Percentiles rank a stretch among this genome's conserved stretches.
phyloP scores from a whole-genome alignment of 2,113 vertebrate species.

The Pavo muticus region DNA sequence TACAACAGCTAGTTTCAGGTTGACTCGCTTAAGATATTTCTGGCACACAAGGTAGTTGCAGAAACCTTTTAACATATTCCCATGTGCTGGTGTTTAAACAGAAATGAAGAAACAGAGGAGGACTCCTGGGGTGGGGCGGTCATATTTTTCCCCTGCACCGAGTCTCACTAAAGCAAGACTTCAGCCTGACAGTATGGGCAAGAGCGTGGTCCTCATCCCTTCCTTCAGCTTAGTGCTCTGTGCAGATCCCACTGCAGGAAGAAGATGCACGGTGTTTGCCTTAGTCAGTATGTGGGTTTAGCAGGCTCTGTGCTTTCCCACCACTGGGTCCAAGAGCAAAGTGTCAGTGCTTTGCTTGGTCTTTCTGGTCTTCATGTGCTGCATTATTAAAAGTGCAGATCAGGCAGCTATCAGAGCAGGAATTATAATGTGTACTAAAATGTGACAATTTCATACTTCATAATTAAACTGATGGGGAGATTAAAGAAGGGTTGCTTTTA shows the following conservation, averaged over 20 bases:
- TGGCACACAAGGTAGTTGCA: constrained; percentile 3
- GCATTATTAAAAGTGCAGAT: constrained; percentile 6
- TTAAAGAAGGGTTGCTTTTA: background rate
- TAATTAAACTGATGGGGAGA: constrained; percentile 22
- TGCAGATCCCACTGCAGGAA: background rate
- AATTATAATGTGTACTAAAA: background rate
- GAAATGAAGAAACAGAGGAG: background rate
- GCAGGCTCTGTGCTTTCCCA: background rate
- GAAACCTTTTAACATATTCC: background rate
- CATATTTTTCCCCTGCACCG: background rate
- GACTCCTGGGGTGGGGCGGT: background rate
- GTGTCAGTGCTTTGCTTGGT: background rate
- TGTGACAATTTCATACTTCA: constrained; percentile 29
- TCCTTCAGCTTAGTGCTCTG: background rate
- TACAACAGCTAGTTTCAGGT: constrained; percentile 22
- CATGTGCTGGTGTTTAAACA: background rate
- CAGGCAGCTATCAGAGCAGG: background rate
- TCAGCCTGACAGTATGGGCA: background rate
- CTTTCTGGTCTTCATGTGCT: background rate
- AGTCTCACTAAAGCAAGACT: background rate
- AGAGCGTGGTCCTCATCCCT: background rate
- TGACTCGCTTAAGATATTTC: constrained; percentile 19
- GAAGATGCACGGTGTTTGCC: background rate
- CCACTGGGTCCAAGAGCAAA: background rate
- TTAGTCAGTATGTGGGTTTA: background rate